These are phyloP conservation scores for Hemithea aestivaria DNA, from an alignment of 2,888 invertebrate species.

Conservation along the genomic window DNA sequence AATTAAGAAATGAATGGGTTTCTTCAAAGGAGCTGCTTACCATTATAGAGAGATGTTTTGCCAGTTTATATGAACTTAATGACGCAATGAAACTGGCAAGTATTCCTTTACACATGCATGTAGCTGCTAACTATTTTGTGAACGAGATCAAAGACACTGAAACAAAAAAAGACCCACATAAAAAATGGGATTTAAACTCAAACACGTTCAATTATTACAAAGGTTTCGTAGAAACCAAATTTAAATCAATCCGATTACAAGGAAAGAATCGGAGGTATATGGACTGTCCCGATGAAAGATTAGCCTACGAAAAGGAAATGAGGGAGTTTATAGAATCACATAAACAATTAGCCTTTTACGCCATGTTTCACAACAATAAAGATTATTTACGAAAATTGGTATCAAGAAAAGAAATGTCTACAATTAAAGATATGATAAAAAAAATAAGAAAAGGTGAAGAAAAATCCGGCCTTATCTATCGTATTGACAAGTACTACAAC, in stretches of 20 bases:
- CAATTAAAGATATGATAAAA: not conserved
- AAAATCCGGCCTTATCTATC: slow-evolving; percentile 4
- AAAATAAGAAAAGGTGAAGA: slow-evolving; percentile 3
- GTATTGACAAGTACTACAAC: slow-evolving; percentile 5
- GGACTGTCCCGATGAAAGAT: slow-evolving; percentile 1
- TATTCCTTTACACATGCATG: slow-evolving; percentile 4
- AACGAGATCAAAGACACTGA: slow-evolving; percentile 2
- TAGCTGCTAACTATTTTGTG: slow-evolving; percentile 3
- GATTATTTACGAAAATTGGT: not conserved
- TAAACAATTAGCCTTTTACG: slow-evolving; percentile 2
- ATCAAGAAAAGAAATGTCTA: not conserved
- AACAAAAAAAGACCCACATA: not conserved
- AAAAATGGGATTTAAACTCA: slow-evolving; percentile 5
- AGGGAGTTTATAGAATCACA: not conserved
- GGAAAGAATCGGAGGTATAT: slow-evolving; percentile 3
- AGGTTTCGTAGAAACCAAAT: slow-evolving; percentile 3
- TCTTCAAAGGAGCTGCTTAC: not conserved
- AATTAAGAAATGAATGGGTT: slow-evolving; percentile 4
- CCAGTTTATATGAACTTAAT: not conserved
- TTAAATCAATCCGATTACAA: slow-evolving; percentile 1
- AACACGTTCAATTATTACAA: slow-evolving; percentile 4
- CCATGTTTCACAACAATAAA: slow-evolving; percentile 1
- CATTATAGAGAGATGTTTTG: not conserved
- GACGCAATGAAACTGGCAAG: not conserved
- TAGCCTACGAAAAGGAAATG: slow-evolving; percentile 4